Evolutionary conservation across 2,797 vertebrate genomes (phyloP).

Genomic region (Hydrolagus colliei): DNA sequence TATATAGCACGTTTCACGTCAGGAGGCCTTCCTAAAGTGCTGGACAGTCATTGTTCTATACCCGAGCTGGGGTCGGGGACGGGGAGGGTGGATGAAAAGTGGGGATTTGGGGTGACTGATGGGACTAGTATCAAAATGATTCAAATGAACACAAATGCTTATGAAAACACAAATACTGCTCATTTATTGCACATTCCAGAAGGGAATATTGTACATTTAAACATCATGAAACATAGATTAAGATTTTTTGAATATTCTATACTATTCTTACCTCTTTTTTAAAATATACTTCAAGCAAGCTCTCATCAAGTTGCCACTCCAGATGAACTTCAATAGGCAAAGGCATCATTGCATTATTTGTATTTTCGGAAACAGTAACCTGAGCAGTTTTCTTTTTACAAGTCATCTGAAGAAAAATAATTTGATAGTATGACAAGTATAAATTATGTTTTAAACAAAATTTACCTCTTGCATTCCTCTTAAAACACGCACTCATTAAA

Average conservation of each 20-base stretch:
- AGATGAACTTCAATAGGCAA: constrained; percentile 66
- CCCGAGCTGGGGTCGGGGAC: no score
- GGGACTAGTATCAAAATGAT: no score
- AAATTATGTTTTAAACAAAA: neutral
- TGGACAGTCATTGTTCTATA: no score
- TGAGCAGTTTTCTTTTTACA: constrained; percentile 65
- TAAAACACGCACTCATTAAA: no score
- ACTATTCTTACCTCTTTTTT: constrained; percentile 62
- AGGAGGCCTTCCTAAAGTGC: no score
- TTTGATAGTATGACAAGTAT: neutral
- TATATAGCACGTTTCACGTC: no score
- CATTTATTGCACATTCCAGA: neutral
- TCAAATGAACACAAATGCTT: no score
- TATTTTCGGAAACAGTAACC: constrained; percentile 70
- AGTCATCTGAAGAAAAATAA: neutral
- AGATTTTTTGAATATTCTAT: neutral
- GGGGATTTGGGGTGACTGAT: no score
- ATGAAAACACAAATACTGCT: neutral
- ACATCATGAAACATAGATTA: neutral
- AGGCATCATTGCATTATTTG: constrained; percentile 70
- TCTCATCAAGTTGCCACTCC: constrained; percentile 65
- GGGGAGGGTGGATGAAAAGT: no score
- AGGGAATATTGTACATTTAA: neutral
- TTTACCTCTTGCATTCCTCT: neutral
- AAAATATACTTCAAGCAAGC: constrained; percentile 65